These are phyloP conservation scores for Schizotus pectinicornis DNA, from an alignment of 2,888 invertebrate species.

Conservation along the genomic window DNA sequence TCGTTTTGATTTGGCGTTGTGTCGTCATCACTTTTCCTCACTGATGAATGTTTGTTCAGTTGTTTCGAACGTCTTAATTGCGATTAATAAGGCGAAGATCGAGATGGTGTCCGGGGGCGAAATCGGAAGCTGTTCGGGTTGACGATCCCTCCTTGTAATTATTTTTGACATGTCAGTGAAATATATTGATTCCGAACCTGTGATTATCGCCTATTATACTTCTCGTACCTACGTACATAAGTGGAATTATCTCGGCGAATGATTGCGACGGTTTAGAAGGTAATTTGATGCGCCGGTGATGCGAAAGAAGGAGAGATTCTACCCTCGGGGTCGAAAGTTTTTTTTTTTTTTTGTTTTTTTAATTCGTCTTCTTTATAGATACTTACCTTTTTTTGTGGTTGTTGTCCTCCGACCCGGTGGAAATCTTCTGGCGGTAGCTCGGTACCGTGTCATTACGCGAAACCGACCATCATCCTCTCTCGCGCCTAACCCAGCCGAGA, in stretches of 20 bases:
- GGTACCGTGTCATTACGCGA: conserved; percentile 3
- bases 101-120: background rate
- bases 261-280: conserved; percentile 24
- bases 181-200: conserved; percentile 48
- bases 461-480: conserved; percentile 4
- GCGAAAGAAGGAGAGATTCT: too few species aligned
- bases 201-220: conserved; percentile 50
- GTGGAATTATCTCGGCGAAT: conserved; percentile 40
- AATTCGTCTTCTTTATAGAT: too few species aligned
- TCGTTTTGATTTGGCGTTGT: background rate
- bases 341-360: too few species aligned
- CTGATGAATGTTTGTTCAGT: background rate
- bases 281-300: conserved; percentile 16
- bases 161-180: conserved; percentile 49
- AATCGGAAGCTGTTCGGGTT: conserved; percentile 48
- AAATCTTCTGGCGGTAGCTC: conserved; percentile 8
- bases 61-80: background rate
- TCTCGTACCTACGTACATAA: conserved; percentile 48
- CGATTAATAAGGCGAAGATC: background rate
- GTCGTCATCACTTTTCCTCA: background rate
- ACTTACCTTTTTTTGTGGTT: background rate
- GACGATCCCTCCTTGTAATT: conserved; percentile 47
- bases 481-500: background rate
- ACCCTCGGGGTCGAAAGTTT: too few species aligned
- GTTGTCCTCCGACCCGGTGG: background rate